Conservation (phyloP, 2,797 vertebrate genomes). For the Botia almorhae region DNA sequence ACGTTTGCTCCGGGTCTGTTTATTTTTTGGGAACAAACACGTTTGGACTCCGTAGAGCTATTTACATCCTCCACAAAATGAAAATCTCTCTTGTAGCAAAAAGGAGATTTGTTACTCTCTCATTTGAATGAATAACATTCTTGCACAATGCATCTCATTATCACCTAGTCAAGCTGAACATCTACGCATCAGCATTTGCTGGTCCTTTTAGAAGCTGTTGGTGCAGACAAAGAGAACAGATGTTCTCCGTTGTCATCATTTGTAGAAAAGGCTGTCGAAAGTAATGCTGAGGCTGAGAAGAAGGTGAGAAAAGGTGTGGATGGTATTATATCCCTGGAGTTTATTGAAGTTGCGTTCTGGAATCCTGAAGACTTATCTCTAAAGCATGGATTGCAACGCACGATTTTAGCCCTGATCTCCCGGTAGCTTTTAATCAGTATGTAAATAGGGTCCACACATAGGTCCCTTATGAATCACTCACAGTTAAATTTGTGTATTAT, state of each 20-base stretch:
- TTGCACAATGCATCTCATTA: constrained; percentile 65
- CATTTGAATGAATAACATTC: constrained; percentile 61
- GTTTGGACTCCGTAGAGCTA: constrained; percentile 33
- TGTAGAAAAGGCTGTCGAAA: constrained; percentile 5
- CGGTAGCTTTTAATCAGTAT: neutral
- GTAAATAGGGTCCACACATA: neutral
- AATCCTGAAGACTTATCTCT: constrained; percentile 15
- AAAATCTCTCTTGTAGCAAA: constrained; percentile 54
- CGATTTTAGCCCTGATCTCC: neutral
- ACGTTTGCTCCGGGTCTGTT: constrained; percentile 73
- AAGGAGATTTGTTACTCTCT: constrained; percentile 36
- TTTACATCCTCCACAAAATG: constrained; percentile 35
- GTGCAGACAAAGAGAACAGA: constrained; percentile 29
- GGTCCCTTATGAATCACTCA: neutral
- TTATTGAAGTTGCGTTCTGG: neutral
- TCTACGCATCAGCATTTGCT: neutral
- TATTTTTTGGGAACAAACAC: constrained; percentile 64
- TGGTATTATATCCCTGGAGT: constrained; percentile 14
- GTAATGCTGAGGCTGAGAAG: constrained; percentile 6
- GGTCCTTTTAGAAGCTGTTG: constrained; percentile 10
- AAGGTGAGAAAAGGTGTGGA: constrained; percentile 19
- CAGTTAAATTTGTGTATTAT: neutral
- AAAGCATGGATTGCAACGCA: neutral
- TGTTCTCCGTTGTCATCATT: neutral
- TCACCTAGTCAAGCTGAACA: constrained; percentile 50